phyloP scores from a whole-genome alignment of 2,888 invertebrate genomes.

The Rhorus exstirpatorius region DNA sequence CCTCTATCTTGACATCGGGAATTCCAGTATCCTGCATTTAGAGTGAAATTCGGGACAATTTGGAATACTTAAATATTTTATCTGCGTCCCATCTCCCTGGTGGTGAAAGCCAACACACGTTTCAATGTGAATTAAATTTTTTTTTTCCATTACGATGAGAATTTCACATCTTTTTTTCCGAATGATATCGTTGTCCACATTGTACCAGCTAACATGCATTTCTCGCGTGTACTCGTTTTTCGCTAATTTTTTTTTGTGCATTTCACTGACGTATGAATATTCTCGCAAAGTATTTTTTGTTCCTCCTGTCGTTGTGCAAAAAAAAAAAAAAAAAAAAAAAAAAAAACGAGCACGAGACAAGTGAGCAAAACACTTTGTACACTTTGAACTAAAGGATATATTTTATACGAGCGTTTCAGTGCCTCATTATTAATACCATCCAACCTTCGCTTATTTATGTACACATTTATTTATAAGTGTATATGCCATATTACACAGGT shows the following conservation, averaged over 20 bases:
- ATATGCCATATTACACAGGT: constrained; percentile 23
- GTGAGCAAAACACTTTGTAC: constrained; percentile 14
- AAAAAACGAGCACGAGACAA: too few relatives aligned
- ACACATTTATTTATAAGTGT: too few relatives aligned
- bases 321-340: too few relatives aligned
- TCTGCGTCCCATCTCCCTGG: too few relatives aligned
- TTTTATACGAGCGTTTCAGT: constrained; percentile 3
- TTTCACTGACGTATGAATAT: constrained; percentile 24
- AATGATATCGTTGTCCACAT: too few relatives aligned
- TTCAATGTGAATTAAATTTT: too few relatives aligned
- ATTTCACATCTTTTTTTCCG: too few relatives aligned
- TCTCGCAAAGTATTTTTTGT: constrained; percentile 9
- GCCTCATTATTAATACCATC: constrained; percentile 12
- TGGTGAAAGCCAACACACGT: too few relatives aligned
- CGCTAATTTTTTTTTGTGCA: background rate
- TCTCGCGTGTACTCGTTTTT: background rate
- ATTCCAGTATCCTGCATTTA: too few relatives aligned
- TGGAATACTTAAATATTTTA: too few relatives aligned
- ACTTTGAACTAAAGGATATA: constrained; percentile 19
- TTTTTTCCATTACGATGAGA: too few relatives aligned
- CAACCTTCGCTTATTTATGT: constrained; percentile 25
- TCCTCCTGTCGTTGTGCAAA: background rate
- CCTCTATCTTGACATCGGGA: background rate
- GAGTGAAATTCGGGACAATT: background rate
- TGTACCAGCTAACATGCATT: too few relatives aligned